Base-by-base conservation (phyloP, 2,113 vertebrate species). In the Ptilorrhoa leucosticta region DNA sequence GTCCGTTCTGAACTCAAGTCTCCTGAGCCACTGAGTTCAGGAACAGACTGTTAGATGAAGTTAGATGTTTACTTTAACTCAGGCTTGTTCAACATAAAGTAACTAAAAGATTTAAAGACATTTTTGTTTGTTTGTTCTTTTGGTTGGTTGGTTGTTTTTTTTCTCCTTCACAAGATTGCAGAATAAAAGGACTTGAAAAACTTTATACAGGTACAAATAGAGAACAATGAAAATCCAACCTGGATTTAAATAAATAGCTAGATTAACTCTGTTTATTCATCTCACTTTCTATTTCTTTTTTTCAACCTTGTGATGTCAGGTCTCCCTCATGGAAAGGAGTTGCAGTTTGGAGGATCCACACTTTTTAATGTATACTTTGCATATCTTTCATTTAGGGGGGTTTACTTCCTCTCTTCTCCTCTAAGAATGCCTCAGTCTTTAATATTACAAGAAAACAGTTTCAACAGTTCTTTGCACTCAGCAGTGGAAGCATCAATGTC, bases 321-420 rank as follows among this genome's bases (percentile, higher is more conserved):
- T 84, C 8, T 54, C 6, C 37, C 11, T 26, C 13, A 15, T 10
- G 17, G 39, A 63, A 78, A 47, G 27, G 8, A 63, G 14, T 13
- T 63, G 21, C 14, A 27, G 6, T 63, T 60, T 53, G n/a, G 20
- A 33, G 11, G 9, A 68, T 21, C 19, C 16, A 28, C 0, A 0
- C 7, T 57, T 50, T 60, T 40, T 24, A 35, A 45, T 30, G 15
- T 60, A 13, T 40, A 23, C 4, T 33, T 69, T 79, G 5, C 9
- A 9, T 64, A 14, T 19, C 9, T 58, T 73, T 78, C 10, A 39
- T 63, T 92, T 64, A 58, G 21, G 9, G 9, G 5, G 11, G 4
- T 57, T 87, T 80, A 9, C 20, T 77, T 60, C 24, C 39, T 79
- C 22, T 27, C 4, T 53, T 42, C 33, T 54, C 23, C 35, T 66